Conservation (phyloP, 1,140 invertebrate genomes). For the Anastrepha obliqua region DNA sequence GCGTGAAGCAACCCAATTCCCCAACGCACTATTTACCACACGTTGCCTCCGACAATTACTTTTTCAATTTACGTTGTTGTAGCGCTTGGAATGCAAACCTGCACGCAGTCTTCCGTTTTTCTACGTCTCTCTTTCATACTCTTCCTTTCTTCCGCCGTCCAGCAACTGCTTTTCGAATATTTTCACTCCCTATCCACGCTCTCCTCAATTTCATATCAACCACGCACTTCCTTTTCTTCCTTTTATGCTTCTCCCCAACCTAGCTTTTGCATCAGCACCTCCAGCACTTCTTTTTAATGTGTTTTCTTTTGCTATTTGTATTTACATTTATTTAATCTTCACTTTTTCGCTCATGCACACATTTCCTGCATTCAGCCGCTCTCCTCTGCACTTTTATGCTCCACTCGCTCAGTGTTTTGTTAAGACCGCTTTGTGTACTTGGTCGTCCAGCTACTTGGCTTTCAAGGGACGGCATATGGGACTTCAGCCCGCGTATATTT, state of each 20-base stretch:
- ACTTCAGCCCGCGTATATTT: too few relatives aligned
- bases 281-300: not conserved
- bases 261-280: too few relatives aligned
- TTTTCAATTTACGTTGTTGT: conserved; percentile 4
- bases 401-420: not conserved
- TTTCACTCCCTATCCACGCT: too few relatives aligned
- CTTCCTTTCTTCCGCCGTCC: not conserved
- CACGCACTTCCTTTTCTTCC: too few relatives aligned
- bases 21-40: conserved; percentile 25
- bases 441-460: not conserved
- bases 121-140: not conserved
- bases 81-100: not conserved
- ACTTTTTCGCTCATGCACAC: not conserved
- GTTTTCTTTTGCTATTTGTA: not conserved
- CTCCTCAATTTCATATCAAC: too few relatives aligned
- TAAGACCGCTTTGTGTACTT: not conserved
- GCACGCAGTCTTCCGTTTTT: not conserved
- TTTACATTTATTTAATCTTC: not conserved
- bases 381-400: not conserved
- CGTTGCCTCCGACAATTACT: conserved; percentile 31
- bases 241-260: too few relatives aligned
- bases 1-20: conserved; percentile 14
- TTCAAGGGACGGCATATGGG: not conserved
- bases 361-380: not conserved
- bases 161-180: not conserved